Evolutionary conservation across 2,797 vertebrate genomes (phyloP), one percentile per base, ranked within the genome.

Genomic region (Premnoplex brunnescens): DNA sequence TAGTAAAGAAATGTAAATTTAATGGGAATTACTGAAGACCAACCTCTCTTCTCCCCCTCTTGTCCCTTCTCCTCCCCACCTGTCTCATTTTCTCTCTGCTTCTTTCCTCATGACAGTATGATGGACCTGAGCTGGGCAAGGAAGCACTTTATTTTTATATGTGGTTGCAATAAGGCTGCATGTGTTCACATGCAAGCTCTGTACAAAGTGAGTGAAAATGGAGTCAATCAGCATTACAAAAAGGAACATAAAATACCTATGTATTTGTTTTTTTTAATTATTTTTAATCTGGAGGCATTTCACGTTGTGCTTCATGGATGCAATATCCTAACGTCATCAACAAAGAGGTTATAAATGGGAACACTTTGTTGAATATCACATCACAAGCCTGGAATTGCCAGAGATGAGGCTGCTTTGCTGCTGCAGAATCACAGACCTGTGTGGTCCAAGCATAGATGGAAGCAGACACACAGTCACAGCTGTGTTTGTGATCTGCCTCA

Each of bases 391-490:
- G 23, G 34, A 52, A 52, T 12, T 63, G 10, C 32, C 10, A 20
- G 21, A 41, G 37, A 48, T 11, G 49, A 84, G 5, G 12, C 34
- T 26, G 17, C 24, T 64, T 63, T 59, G 51, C 12, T 51, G 3
- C 55, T 56, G 5, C 26, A 58, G 51, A 24, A n/a, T 27, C 34
- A 48, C 14, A 74, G 56, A 30, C 12, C 23, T 44, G 15, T 8
- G 3, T 51, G 43, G 13, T 58, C 52, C 41, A 46, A 56, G 26
- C 2, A 2, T 30, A 37, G 51, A 43, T 27, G 14, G 27, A 69
- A 58, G n/a, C 17, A 74, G 71, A 23, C 1, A 3, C 28, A 15
- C 0, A 0, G 36, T 49, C 32, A 30, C 7, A 34, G 8, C 9
- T 66, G 44, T 46, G 14, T 64, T 71, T 59, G 41, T 27, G 43